Conservation (phyloP, 2,888 invertebrate genomes). For the Drosophila koepferae region DNA sequence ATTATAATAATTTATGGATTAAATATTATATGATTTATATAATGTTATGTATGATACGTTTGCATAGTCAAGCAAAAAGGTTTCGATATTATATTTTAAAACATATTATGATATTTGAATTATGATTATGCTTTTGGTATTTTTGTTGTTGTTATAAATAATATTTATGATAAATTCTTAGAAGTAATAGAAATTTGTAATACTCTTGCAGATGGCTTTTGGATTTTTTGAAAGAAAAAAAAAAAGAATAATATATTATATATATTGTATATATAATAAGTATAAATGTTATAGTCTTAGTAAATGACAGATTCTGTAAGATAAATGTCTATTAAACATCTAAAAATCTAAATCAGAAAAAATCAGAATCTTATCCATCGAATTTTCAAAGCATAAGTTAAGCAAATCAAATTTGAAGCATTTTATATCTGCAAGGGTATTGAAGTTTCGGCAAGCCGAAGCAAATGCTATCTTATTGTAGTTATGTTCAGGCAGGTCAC, state of each 20-base stretch:
- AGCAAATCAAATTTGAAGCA: too few relatives aligned
- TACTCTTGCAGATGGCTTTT: not conserved
- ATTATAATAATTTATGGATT: constrained; percentile 3
- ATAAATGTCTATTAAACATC: too few relatives aligned
- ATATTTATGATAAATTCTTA: not conserved
- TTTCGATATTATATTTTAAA: not conserved
- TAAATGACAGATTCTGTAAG: too few relatives aligned
- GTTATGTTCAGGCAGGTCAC: constrained; percentile 1
- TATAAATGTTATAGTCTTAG: too few relatives aligned
- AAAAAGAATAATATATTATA: fast-evolving
- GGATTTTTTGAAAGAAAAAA: not conserved
- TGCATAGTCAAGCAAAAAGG: constrained; percentile 3
- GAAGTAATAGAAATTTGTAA: not conserved
- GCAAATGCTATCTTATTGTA: not conserved
- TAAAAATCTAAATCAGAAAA: too few relatives aligned
- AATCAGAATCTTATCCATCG: too few relatives aligned
- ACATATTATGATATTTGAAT: not conserved
- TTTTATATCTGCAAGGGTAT: constrained; percentile 3
- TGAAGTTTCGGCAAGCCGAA: not conserved
- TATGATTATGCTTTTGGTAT: not conserved
- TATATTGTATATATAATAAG: not conserved
- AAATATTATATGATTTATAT: constrained; percentile 4
- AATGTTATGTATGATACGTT: constrained; percentile 1
- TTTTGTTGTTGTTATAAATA: not conserved
- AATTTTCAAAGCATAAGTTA: too few relatives aligned